These are phyloP conservation scores for Mormyrops boulengeri DNA, from an alignment of 2,797 vertebrate genomes.

Conservation along the genomic window DNA sequence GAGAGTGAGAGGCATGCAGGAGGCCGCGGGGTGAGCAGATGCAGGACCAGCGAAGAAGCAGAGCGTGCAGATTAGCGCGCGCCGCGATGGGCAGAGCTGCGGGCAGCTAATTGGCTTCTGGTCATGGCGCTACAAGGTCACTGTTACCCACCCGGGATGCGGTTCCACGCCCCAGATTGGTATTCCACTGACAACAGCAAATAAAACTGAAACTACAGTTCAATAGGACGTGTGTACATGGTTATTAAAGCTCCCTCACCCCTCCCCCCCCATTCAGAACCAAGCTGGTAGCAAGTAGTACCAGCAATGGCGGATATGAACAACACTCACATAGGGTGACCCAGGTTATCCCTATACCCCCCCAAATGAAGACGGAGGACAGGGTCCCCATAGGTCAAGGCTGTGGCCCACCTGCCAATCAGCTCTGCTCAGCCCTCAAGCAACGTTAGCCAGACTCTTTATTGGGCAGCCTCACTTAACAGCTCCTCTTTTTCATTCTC, in stretches of 20 bases:
- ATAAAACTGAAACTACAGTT: neutral
- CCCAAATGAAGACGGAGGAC: no score
- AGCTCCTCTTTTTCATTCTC: neutral
- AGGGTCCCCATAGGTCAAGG: neutral
- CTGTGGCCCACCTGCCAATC: neutral
- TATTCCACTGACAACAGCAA: neutral
- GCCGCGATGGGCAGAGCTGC: neutral
- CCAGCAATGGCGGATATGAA: neutral
- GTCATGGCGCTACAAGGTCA: neutral
- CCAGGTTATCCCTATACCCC: neutral
- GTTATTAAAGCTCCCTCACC: neutral
- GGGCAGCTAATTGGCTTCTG: neutral
- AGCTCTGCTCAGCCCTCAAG: neutral
- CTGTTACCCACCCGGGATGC: neutral
- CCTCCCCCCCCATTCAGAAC: neutral
- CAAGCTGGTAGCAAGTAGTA: neutral
- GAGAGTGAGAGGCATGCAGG: conserved; percentile 44
- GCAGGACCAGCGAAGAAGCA: neutral
- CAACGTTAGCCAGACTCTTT: neutral
- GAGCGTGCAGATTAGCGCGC: neutral
- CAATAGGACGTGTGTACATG: neutral
- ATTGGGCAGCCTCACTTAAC: neutral
- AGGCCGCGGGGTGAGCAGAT: neutral
- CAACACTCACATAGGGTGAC: neutral
- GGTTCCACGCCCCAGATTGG: neutral